These are phyloP conservation scores for Eolophus roseicapilla DNA, from an alignment of 2,113 vertebrate genomes.

Conservation along the genomic window DNA sequence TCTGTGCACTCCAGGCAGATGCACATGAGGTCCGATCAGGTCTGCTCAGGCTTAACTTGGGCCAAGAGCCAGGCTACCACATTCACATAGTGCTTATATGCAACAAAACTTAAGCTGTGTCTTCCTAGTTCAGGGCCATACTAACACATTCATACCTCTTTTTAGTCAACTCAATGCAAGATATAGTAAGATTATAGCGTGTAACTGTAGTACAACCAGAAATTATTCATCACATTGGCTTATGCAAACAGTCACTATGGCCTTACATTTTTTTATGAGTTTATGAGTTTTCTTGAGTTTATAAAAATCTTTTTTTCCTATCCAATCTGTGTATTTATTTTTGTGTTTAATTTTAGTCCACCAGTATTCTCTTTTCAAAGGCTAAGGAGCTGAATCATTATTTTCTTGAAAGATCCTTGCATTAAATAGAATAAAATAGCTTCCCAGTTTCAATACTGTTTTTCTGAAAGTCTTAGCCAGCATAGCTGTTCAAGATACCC, in stretches of 20 bases:
- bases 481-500: background rate
- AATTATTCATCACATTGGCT: background rate
- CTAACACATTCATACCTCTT: background rate
- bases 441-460: background rate
- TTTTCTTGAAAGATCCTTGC: background rate
- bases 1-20: background rate
- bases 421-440: background rate
- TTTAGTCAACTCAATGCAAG: background rate
- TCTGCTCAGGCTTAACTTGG: background rate
- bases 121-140: background rate
- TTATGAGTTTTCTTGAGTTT: background rate
- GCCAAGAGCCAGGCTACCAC: background rate
- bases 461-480: background rate
- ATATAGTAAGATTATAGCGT: background rate
- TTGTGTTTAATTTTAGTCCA: conserved; percentile 2
- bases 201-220: background rate
- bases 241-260: background rate
- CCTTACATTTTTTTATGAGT: background rate
- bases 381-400: background rate
- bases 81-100: accelerated
- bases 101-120: background rate
- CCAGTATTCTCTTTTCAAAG: background rate
- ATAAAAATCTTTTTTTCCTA: background rate
- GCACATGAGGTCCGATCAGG: background rate
- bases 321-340: conserved; percentile 5